Percentiles rank a stretch among this genome's conserved stretches.
Evolutionary conservation across 2,797 vertebrate genomes (phyloP).

Genomic region (Microctenopoma lineatum): DNA sequence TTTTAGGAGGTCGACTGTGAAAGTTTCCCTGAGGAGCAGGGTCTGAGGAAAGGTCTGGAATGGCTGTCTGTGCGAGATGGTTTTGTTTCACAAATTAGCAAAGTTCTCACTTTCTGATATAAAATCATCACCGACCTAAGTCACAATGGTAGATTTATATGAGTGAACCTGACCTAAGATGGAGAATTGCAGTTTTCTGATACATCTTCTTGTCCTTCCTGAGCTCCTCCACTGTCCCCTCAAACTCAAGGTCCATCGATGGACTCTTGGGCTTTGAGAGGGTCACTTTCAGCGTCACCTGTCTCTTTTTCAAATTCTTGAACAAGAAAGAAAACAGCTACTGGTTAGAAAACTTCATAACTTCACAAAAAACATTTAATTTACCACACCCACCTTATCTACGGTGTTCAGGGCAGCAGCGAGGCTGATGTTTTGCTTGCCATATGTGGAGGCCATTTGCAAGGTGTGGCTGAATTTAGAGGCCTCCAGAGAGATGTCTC

Average conservation of each 20-base stretch:
- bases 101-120: not conserved
- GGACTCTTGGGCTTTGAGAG: constrained; percentile 69
- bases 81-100: constrained; percentile 12
- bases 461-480: constrained; percentile 78
- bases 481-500: constrained; percentile 82
- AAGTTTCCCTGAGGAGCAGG: constrained; percentile 86
- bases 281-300: constrained; percentile 71
- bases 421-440: constrained; percentile 83
- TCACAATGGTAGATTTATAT: not conserved
- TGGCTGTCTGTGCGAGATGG: constrained; percentile 83
- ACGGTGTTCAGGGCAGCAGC: constrained; percentile 75
- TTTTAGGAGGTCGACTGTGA: constrained; percentile 82
- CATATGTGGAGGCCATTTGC: constrained; percentile 80
- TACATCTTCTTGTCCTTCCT: constrained; percentile 81
- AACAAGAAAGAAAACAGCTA: constrained; percentile 3
- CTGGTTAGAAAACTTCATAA: not conserved
- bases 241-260: constrained; percentile 78
- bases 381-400: constrained; percentile 79
- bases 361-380: not conserved
- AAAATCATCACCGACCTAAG: not conserved
- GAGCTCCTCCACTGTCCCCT: constrained; percentile 86
- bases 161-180: constrained; percentile 76
- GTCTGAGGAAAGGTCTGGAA: constrained; percentile 83
- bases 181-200: constrained; percentile 83
- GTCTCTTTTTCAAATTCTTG: constrained; percentile 82